Conservation (phyloP, 2,113 vertebrate genomes). For the Aldabrachelys gigantea region DNA sequence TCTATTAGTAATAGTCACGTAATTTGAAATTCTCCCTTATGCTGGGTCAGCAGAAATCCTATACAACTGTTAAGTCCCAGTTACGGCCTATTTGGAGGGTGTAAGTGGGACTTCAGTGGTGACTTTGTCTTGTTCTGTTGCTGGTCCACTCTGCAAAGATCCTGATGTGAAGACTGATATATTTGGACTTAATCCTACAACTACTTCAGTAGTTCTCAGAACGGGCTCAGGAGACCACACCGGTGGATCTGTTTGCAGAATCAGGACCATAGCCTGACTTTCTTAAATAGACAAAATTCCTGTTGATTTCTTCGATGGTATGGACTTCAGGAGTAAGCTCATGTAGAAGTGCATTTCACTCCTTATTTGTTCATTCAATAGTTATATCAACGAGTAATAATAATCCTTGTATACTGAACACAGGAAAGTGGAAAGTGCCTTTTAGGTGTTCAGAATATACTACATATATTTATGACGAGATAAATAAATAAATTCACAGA, state of each 20-base stretch:
- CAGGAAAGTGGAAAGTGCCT: too few species aligned
- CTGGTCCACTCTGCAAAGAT: background rate
- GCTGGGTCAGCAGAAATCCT: conserved; percentile 18
- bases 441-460: too few species aligned
- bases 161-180: conserved; percentile 28
- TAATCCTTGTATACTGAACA: too few species aligned
- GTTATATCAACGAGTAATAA: too few species aligned
- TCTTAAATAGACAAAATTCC: background rate
- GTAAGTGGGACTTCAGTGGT: conserved; percentile 10
- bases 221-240: background rate
- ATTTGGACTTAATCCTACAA: background rate
- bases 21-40: background rate
- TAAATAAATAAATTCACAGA: background rate
- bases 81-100: conserved; percentile 12
- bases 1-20: background rate
- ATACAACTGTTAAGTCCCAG: conserved; percentile 22
- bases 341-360: background rate
- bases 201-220: background rate
- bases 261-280: background rate
- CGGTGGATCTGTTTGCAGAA: background rate
- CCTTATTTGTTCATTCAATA: background rate
- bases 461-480: too few species aligned
- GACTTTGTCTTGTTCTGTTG: background rate
- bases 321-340: background rate
- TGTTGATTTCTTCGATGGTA: background rate